Evolutionary conservation across 2,797 vertebrate species (phyloP), one percentile per base, ranked within the genome.

Genomic region (Falco biarmicus): DNA sequence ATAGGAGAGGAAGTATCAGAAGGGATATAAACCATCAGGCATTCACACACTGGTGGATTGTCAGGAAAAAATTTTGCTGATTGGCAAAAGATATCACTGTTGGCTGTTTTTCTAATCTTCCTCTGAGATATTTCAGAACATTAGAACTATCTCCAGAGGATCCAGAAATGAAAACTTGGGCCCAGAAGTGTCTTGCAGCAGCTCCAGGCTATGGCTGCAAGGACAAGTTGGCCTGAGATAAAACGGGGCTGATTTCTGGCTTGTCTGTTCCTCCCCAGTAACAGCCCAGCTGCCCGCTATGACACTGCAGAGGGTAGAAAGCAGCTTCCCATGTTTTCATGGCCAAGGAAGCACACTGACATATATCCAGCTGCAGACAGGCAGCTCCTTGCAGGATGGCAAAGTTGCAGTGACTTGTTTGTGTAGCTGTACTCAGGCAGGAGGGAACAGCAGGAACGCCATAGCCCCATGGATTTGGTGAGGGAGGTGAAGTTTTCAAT

Each of bases 101-200:
- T 89, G 47, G 64, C 41, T 90, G 65, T 5, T 29, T 65, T 64
- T 68, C 24, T 15, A 5, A 22, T 71, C 74, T 81, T 93, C 34
- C 54, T 93, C 65, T 32, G 81, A 89, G 81, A 92, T 61, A n/a
- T 90, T 87, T 93, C 59, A 82, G 45, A 31, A 15, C 60, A 32
- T 77, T 90, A 82, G 15, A 91, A 71, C 34, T 53, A 54, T 71
- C 57, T 96, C 73, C 21, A 60, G 89, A 91, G 85, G 68, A 79
- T 84, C 28, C 34, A 48, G 75, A 57, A 60, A 87, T 85, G 37
- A 84, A 89, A 95, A 89, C 54, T 48, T 83, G 45, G 34, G 68
- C 70, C 71, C 84, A 71, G 54, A 93, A 94, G 21, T 59, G 69
- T 65, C 64, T 94, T 91, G 53, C 43, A 59, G 92, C 65, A 91